Conservation (phyloP, 2,888 invertebrate genomes). For the Meteorus cinctellus region DNA sequence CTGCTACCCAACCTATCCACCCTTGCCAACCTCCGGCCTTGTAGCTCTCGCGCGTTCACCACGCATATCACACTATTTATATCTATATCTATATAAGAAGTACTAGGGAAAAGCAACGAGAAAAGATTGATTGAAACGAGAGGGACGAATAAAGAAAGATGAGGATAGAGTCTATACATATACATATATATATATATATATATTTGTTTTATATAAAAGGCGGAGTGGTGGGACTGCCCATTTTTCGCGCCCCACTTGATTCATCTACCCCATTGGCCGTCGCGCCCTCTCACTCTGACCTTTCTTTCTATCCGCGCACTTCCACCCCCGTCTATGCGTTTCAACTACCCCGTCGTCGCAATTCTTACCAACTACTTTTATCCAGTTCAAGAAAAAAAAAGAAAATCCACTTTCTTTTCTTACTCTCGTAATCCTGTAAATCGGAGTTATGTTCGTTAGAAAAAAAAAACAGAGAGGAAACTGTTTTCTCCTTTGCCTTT, state of each 20-base stretch:
- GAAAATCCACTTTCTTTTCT: too few species aligned
- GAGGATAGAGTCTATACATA: constrained; percentile 20
- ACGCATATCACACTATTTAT: too few species aligned
- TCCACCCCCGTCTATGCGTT: constrained; percentile 47
- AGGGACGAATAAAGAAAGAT: constrained; percentile 12
- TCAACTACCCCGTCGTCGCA: neutral
- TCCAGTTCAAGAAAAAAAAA: too few species aligned
- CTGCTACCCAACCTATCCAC: constrained; percentile 55
- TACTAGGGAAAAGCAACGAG: neutral
- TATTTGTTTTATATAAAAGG: constrained; percentile 35
- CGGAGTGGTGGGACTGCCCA: constrained; percentile 68
- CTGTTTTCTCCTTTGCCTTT: too few species aligned
- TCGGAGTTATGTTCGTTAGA: too few species aligned
- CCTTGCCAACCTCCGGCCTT: constrained; percentile 23
- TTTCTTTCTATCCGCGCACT: constrained; percentile 60
- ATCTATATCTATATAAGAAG: neutral
- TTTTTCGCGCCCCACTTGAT: constrained; percentile 72
- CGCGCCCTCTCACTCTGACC: constrained; percentile 68
- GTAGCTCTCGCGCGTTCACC: constrained; percentile 15
- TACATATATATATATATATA: constrained; percentile 36
- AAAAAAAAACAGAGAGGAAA: too few species aligned
- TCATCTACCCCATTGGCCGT: constrained; percentile 69
- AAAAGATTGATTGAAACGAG: constrained; percentile 15
- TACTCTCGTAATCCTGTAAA: too few species aligned
- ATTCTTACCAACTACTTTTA: too few species aligned